Evolutionary conservation across 2,888 invertebrate species (phyloP).

Genomic region (Pristionchus exspectatus): DNA sequence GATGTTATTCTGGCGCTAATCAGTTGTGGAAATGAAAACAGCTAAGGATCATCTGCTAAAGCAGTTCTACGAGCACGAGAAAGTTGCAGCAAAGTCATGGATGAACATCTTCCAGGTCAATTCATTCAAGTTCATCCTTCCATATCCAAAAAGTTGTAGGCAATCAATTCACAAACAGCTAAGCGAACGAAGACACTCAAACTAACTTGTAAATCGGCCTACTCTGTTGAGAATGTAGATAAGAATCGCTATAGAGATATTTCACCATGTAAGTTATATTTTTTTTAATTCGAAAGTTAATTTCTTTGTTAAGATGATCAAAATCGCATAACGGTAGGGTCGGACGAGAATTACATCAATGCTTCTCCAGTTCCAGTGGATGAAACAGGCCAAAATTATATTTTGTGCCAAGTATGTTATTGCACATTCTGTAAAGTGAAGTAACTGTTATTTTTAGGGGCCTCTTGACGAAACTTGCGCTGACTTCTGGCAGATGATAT

Average conservation of each 20-base stretch:
- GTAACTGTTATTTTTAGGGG: conserved; percentile 62
- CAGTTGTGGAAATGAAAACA: not conserved
- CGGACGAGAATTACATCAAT: conserved; percentile 72
- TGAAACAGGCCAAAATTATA: conserved; percentile 68
- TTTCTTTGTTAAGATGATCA: conserved; percentile 72
- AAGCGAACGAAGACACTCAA: conserved; percentile 54
- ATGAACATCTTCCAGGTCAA: conserved; percentile 29
- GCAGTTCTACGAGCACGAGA: conserved; percentile 35
- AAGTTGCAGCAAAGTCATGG: conserved; percentile 41
- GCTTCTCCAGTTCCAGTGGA: conserved; percentile 70
- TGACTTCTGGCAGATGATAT: conserved; percentile 78
- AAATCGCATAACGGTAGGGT: conserved; percentile 65
- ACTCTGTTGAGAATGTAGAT: conserved; percentile 60
- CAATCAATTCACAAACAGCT: conserved; percentile 14
- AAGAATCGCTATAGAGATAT: conserved; percentile 75
- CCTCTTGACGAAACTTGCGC: conserved; percentile 70
- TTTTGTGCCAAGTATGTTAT: conserved; percentile 70
- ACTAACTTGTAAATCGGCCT: conserved; percentile 58
- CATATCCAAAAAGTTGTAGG: not conserved
- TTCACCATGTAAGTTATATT: conserved; percentile 67
- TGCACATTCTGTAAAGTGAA: not conserved
- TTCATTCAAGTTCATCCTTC: not conserved
- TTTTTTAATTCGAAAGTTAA: conserved; percentile 37
- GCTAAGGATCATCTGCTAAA: not conserved
- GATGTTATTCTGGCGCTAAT: not conserved